Evolutionary conservation across 2,888 invertebrate genomes (phyloP), one percentile per base, ranked within the genome.

Genomic region (Coelogynopora nodosa): DNA sequence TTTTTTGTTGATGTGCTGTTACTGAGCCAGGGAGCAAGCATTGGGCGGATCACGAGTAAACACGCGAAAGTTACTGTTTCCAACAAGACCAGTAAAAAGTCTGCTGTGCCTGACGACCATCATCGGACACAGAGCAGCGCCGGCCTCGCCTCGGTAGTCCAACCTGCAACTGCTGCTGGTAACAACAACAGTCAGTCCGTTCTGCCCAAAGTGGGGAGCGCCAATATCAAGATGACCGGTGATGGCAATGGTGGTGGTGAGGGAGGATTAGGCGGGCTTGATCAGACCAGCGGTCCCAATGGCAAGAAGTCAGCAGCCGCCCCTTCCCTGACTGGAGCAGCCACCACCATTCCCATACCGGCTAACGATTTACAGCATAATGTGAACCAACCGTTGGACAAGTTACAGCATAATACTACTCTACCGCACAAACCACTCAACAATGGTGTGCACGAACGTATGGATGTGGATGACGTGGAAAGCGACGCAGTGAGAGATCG

Each of bases 31-130:
- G 49, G 49, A 84, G 85, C 28, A 85, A 85, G 67, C 30, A 86
- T 86, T 86, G 86, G 86, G 86, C 86, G 85, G 30, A 86, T 86
- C 86, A 86, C 86, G 49, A 86, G 86, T 84, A 86, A 86, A 31
- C 86, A 86, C 85, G 84, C 86, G 26, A 86, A 85, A 85, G 29
- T 85, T n/a, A 85, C 85, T 80, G 81, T 80, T 28, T 80, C 81
- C 49, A 49, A 5, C 49, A 49, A 18, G 18, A 49, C 49, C 18
- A 18, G 49, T 18, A 49, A 49, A 49, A 49, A 49, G 18, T 49
- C 49, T 49, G 18, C 49, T 49, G 10, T 49, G 5, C 10, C 10
- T 18, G 10, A 5, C 5, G 49, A 49, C 49, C 10, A 49, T 5
- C 5, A 49, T 49, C 49, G 49, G 49, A 49, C 49, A 18, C 49